Conservation (phyloP, 1,140 invertebrate genomes). For the Drosophila littoralis region DNA sequence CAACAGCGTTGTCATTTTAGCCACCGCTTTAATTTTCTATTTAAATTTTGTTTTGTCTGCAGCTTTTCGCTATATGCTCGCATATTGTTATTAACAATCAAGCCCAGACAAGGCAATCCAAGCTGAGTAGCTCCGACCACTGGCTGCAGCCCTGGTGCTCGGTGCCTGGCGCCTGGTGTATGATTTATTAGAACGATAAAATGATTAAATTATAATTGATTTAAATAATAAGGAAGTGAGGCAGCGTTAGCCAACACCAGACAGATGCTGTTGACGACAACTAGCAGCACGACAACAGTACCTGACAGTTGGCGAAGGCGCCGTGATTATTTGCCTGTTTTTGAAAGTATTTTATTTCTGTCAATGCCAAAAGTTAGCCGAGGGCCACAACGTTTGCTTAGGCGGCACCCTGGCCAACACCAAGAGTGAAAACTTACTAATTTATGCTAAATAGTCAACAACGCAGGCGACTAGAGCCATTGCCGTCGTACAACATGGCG, state of each 20-base stretch:
- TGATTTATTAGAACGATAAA: constrained; percentile 81
- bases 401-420: background rate
- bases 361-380: constrained; percentile 36
- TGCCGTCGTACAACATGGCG: constrained; percentile 53
- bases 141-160: constrained; percentile 2
- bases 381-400: constrained; percentile 16
- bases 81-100: constrained; percentile 74
- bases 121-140: constrained; percentile 16
- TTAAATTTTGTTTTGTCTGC: constrained; percentile 76
- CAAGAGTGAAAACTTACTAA: constrained; percentile 71
- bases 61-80: constrained; percentile 51
- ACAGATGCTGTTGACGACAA: constrained; percentile 34
- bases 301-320: background rate
- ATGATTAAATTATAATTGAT: constrained; percentile 83
- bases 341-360: constrained; percentile 43
- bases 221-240: constrained; percentile 55
- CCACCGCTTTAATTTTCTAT: constrained; percentile 68
- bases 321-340: constrained; percentile 43
- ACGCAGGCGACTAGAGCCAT: constrained; percentile 21
- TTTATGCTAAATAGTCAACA: constrained; percentile 73
- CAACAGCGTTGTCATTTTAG: constrained; percentile 39
- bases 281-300: constrained; percentile 46
- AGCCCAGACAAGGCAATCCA: constrained; percentile 19
- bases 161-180: constrained; percentile 38
- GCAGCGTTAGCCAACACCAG: constrained; percentile 26